Evolutionary conservation across 2,113 vertebrate species (phyloP).

Genomic region (Salvelinus alpinus): DNA sequence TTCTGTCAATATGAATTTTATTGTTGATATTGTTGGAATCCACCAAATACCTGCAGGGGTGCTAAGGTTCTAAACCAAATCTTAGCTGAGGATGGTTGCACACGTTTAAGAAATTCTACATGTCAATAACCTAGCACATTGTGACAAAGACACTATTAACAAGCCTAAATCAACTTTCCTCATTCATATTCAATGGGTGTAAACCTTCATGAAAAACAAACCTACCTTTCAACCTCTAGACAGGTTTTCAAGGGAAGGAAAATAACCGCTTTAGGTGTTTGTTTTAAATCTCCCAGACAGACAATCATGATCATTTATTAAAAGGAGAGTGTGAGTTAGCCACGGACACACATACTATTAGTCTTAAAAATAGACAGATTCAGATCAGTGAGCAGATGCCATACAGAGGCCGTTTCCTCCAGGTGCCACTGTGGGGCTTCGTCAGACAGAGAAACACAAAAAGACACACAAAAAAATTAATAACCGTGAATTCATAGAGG

Average conservation of each 20-base stretch:
- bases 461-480: slow-evolving; percentile 19
- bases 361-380: slow-evolving; percentile 21
- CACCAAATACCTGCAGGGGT: slow-evolving; percentile 57
- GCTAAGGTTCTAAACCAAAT: slow-evolving; percentile 52
- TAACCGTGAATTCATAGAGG: slow-evolving; percentile 55
- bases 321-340: slow-evolving; percentile 45
- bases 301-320: slow-evolving; percentile 39
- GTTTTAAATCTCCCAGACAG: slow-evolving; percentile 25
- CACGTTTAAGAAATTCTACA: slow-evolving; percentile 39
- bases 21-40: slow-evolving; percentile 53
- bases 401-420: slow-evolving; percentile 30
- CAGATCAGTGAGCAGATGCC: slow-evolving; percentile 29
- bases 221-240: slow-evolving; percentile 17
- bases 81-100: slow-evolving; percentile 37
- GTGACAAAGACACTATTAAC: slow-evolving; percentile 11
- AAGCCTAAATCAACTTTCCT: background rate
- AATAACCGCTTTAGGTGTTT: background rate
- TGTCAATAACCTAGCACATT: background rate
- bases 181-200: slow-evolving; percentile 23
- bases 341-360: slow-evolving; percentile 60
- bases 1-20: slow-evolving; percentile 62
- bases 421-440: slow-evolving; percentile 12
- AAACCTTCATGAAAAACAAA: slow-evolving; percentile 25
- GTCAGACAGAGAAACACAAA: background rate
- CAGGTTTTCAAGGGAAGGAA: slow-evolving; percentile 35